Base-by-base conservation (phyloP, 2,888 invertebrate genomes). In the Calephelis perditalis region DNA sequence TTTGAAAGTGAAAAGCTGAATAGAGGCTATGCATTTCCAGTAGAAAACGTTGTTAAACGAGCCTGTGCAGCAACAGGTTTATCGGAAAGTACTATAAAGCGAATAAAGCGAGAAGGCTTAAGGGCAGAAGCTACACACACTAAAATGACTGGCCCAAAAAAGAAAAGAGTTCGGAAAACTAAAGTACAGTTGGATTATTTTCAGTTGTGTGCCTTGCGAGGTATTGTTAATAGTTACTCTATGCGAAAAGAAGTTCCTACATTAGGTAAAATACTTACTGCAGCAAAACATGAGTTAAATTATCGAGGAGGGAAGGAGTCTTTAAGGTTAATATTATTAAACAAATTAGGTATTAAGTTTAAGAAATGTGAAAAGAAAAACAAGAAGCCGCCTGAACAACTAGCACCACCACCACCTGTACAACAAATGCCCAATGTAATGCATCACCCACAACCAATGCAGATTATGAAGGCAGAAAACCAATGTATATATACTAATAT, bases 1-100 rank as follows among this genome's bases (percentile, higher is more conserved):
- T 89, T 89, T 67, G 89, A 89, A 66, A 88, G 87, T 62, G 89
- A 89, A 77, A 89, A 89, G 79, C 84, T 84, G 66, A 89, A 86
- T 26, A 79, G 87, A 68, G 88, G 88, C 47, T 89, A 89, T 63
- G 82, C 87, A 1, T 88, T 83, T 68, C 88, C 89, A 0, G 89
- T 89, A 0, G 88, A 90, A 67, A 88, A 89, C 63, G 89, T 89
- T 2, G 84, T 89, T 0, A 89, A 90, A 68, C 70, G 89, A 3
- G 86, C 89, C 0, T 88, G 88, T 47, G 88, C 88, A 0, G 89
- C 89, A 0, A 89, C 89, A 1, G 89, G 89, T 0, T 65, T 88
- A 0, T 88, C 88, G 0, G 88, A 88, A 67, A 89, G 88, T 58
- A 89, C 89, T 0, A 88, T 89, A 45, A 89, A 88, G 65, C 72